A percentile compares a stretch with the other conserved stretches of the same genome.
Conservation (phyloP, 1,140 invertebrate species). For the Steinernema khuongi region DNA sequence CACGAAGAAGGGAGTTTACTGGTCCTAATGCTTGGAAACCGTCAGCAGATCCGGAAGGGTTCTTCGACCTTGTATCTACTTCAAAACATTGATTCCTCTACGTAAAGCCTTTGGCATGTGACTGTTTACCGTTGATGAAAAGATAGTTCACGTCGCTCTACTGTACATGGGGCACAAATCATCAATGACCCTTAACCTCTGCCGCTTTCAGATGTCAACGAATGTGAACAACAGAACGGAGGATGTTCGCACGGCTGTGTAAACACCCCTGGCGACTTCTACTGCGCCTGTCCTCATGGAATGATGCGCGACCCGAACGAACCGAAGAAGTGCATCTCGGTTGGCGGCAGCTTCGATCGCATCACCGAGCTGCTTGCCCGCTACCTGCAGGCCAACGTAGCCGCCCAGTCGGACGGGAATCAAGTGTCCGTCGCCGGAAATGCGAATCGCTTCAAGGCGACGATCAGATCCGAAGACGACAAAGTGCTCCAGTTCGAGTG, state of each 20-base stretch:
- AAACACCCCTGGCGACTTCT: constrained; percentile 71
- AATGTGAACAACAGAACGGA: constrained; percentile 68
- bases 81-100: no score
- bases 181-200: constrained; percentile 59
- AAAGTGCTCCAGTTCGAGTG: constrained; percentile 37
- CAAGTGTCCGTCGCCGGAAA: background rate
- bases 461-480: constrained; percentile 32
- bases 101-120: no score
- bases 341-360: constrained; percentile 26
- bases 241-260: constrained; percentile 68
- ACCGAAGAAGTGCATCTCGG: constrained; percentile 27
- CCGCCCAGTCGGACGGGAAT: background rate
- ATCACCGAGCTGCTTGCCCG: constrained; percentile 26
- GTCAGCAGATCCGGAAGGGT: no score
- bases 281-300: constrained; percentile 73
- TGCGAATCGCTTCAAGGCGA: constrained; percentile 27
- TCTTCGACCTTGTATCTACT: no score
- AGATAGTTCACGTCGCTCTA: no score
- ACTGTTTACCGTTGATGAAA: constrained; percentile 28
- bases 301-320: constrained; percentile 38
- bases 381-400: constrained; percentile 28
- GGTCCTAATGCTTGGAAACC: no score
- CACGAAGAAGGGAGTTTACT: no score
- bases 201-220: constrained; percentile 65
- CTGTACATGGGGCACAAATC: constrained; percentile 63